Evolutionary conservation across 2,888 invertebrate genomes (phyloP).

Genomic region (Synanthedon tipuliformis): DNA sequence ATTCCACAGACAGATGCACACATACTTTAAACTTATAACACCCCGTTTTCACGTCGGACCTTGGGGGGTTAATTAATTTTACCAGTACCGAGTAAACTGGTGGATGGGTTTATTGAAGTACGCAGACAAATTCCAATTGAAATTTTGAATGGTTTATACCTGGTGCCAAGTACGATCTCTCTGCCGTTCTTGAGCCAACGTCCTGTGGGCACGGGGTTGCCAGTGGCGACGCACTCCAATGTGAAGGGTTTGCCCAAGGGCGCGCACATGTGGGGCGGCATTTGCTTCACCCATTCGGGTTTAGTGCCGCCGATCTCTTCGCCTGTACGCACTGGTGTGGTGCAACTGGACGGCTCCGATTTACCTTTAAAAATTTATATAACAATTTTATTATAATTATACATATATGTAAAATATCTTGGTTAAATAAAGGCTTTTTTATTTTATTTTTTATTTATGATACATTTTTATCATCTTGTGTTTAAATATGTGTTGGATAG

Average conservation of each 20-base stretch:
- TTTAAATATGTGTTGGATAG: too few relatives aligned
- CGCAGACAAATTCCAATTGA: background rate
- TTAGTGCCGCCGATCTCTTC: slow-evolving; percentile 90
- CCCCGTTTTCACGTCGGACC: too few relatives aligned
- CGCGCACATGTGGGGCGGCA: slow-evolving; percentile 81
- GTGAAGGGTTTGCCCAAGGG: slow-evolving; percentile 85
- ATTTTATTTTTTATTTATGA: too few relatives aligned
- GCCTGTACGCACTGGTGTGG: slow-evolving; percentile 91
- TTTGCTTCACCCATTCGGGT: slow-evolving; percentile 87
- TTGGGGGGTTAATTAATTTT: too few relatives aligned
- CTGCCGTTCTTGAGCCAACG: slow-evolving; percentile 93
- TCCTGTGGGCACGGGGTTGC: slow-evolving; percentile 88
- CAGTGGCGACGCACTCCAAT: slow-evolving; percentile 88
- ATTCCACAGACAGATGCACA: too few relatives aligned
- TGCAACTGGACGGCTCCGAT: slow-evolving; percentile 89
- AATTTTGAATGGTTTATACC: slow-evolving; percentile 21
- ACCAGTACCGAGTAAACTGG: too few relatives aligned
- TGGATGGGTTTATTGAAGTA: background rate
- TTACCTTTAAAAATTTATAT: slow-evolving; percentile 56
- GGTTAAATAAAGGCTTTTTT: too few relatives aligned
- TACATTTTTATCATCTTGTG: too few relatives aligned
- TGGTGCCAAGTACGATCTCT: slow-evolving; percentile 83
- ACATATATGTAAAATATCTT: too few relatives aligned
- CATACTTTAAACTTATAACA: too few relatives aligned
- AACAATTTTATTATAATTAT: too few relatives aligned